These are phyloP conservation scores for Coracias cyanogaster DNA, from an alignment of 2,797 vertebrate species.

Conservation along the genomic window DNA sequence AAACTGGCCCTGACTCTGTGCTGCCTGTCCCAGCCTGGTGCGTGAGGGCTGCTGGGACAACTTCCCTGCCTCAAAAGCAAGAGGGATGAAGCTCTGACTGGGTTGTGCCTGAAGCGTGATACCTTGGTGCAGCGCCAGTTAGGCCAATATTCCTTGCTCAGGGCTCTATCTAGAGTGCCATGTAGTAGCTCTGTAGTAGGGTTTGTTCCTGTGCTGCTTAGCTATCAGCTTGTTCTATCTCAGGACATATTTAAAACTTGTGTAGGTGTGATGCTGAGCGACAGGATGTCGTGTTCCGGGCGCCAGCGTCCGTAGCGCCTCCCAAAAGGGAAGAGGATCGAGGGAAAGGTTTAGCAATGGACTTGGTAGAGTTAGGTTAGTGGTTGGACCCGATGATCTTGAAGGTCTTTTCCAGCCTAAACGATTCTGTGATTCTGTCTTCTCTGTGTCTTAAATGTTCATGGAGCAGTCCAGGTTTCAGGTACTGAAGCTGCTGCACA, in stretches of 20 bases:
- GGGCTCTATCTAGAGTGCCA: not conserved
- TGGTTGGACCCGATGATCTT: too few species aligned
- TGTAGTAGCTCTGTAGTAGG: too few species aligned
- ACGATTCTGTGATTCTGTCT: too few species aligned
- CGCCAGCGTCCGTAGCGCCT: too few species aligned
- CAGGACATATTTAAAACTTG: too few species aligned
- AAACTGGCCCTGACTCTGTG: not conserved
- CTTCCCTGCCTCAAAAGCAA: too few species aligned
- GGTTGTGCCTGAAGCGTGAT: accelerated
- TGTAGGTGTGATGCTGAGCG: too few species aligned
- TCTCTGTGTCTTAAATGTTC: accelerated
- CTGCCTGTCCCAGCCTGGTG: not conserved
- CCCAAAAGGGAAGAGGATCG: too few species aligned
- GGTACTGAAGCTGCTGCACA: not conserved
- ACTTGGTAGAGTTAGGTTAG: too few species aligned
- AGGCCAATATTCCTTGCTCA: not conserved
- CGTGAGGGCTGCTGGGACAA: not conserved
- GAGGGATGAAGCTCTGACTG: not conserved
- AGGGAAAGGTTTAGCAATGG: too few species aligned
- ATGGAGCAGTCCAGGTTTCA: not conserved
- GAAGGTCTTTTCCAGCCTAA: too few species aligned
- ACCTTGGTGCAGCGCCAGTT: not conserved
- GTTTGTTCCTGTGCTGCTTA: not conserved
- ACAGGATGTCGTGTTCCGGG: too few species aligned
- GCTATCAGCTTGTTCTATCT: accelerated